Evolutionary conservation across 2,797 vertebrate genomes (phyloP).

Genomic region (Poecilia velifera): DNA sequence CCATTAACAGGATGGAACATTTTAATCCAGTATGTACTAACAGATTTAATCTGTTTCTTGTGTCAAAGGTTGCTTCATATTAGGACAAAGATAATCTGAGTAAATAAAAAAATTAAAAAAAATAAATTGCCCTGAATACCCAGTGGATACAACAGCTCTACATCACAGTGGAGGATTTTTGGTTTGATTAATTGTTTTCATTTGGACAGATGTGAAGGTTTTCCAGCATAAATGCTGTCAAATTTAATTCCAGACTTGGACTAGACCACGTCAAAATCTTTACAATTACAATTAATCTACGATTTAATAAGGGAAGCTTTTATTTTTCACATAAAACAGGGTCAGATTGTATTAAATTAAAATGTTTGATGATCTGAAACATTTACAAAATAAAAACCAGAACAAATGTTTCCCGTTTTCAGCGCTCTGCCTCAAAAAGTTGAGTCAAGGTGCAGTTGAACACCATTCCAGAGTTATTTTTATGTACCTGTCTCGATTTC

Average conservation of each 20-base stretch:
- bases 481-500: conserved; percentile 10
- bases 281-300: neutral
- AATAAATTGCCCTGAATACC: too few relatives aligned
- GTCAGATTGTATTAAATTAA: neutral
- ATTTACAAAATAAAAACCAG: neutral
- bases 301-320: neutral
- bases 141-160: neutral
- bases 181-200: neutral
- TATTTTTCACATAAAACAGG: neutral
- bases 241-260: neutral
- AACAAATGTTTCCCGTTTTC: neutral
- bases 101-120: neutral
- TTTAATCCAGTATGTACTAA: neutral
- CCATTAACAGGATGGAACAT: too few relatives aligned
- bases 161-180: neutral
- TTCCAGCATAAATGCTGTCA: neutral
- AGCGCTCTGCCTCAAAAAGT: neutral
- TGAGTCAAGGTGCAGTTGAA: conserved; percentile 18
- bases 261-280: neutral
- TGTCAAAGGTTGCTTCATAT: neutral
- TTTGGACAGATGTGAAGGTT: neutral
- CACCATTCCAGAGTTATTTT: conserved; percentile 19
- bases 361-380: neutral
- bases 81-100: neutral
- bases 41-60: neutral